Base-by-base conservation (phyloP, 2,113 vertebrate genomes). In the Pelecanus crispus region DNA sequence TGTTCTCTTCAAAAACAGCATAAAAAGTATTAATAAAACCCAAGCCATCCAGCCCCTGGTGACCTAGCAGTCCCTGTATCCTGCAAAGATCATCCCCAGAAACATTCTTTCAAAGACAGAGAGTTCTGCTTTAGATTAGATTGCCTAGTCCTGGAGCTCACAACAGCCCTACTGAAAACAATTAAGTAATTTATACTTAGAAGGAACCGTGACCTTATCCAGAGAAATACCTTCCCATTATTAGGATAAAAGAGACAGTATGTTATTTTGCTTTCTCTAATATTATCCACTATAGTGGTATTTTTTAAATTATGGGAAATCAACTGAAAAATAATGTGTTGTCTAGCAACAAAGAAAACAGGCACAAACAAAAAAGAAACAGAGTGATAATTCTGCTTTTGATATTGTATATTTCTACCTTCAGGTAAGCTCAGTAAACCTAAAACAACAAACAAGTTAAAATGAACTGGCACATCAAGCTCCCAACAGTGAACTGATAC, bases 321-420 rank as follows among this genome's bases (percentile, higher is more conserved):
- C 36, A 89, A 94, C 96, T 97, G 24, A 97, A 97, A 97, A 67
- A 80, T 61, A 91, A 49, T 66, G 66, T 13, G 86, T 94, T 96
- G 94, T 96, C 91, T 97, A 97, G 97, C 94, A 98, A 98, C 97
- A 63, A 59, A 68, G 85, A 94, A 93, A 94, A 90, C 70, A 96
- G 66, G 79, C 14, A 34, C 73, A 96, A 95, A 95, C 81, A 85
- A 44, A 92, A 96, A 94, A 97, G 95, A 97, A 97, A 97, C 55
- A 92, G 75, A 90, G 49, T n/a, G 66, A 68, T 89, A 92, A 70
- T 93, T 97, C 87, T 88, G 80, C 67, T 83, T 96, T 95, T 96
- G 84, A 49, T 94, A 77, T 50, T 56, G 28, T 56, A 10, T 82
- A 61, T 66, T 77, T 93, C 78, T 94, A 75, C 55, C 44, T 88